Percentiles rank a stretch among this genome's conserved stretches.
phyloP scores from a whole-genome alignment of 2,888 invertebrate species.

The Xylota sylvarum region DNA sequence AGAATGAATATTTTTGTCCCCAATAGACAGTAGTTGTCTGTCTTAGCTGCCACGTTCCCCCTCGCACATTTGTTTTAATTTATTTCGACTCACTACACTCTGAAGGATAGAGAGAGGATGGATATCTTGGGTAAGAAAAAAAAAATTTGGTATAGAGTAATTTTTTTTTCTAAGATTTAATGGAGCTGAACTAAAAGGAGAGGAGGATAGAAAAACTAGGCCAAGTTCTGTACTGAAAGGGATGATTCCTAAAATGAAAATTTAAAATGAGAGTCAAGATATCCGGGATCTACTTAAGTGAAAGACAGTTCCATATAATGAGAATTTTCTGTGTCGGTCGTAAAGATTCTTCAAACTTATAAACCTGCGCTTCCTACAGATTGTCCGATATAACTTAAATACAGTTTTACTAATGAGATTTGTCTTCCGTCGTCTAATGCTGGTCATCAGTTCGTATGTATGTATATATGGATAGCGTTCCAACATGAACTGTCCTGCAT shows the following conservation, averaged over 20 bases:
- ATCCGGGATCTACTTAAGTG: no score
- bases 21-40: neutral
- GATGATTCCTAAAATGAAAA: neutral
- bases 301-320: no score
- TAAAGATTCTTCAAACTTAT: no score
- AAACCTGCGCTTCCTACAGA: no score
- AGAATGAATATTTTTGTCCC: neutral
- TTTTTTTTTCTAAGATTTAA: neutral
- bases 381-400: no score
- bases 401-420: no score
- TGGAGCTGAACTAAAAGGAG: neutral
- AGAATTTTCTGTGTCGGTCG: no score
- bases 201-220: neutral
- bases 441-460: no score
- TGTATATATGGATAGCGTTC: no score
- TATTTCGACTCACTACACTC: conserved; percentile 17
- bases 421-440: no score
- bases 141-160: neutral
- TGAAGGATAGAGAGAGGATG: neutral
- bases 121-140: neutral
- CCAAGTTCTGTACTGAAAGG: neutral
- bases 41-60: neutral
- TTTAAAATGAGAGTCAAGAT: neutral
- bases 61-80: conserved; percentile 28
- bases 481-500: no score